A percentile compares a stretch with the other conserved stretches of the same genome.
Conservation (phyloP, 2,888 invertebrate species). For the Nomada hirtipes region DNA sequence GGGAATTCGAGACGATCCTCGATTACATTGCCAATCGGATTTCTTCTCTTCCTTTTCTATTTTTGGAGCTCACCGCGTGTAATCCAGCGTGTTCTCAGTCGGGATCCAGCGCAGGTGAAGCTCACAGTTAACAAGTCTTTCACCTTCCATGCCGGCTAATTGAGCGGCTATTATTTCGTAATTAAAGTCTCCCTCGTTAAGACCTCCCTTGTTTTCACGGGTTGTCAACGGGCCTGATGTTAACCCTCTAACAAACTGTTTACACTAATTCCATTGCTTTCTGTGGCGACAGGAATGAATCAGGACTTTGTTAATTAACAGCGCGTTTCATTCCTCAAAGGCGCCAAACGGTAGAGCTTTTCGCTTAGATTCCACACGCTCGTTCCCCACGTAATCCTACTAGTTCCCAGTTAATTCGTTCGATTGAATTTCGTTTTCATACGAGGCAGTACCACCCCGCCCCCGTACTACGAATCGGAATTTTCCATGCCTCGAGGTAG, state of each 20-base stretch:
- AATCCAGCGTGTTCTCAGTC: slow-evolving; percentile 16
- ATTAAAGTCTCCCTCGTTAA: slow-evolving; percentile 69
- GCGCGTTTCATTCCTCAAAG: no score
- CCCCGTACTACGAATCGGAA: slow-evolving; percentile 11
- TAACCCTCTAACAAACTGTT: slow-evolving; percentile 1
- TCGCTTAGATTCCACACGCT: slow-evolving; percentile 44
- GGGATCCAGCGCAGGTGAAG: slow-evolving; percentile 40
- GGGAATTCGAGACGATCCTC: slow-evolving; percentile 27
- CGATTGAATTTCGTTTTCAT: slow-evolving; percentile 48
- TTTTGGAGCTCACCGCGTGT: slow-evolving; percentile 24
- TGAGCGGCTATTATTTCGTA: slow-evolving; percentile 70
- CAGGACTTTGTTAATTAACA: not conserved
- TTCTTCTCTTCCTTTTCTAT: slow-evolving; percentile 51
- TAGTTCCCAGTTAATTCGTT: slow-evolving; percentile 58
- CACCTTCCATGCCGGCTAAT: slow-evolving; percentile 57
- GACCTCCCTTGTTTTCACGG: slow-evolving; percentile 29
- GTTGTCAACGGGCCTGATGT: slow-evolving; percentile 12
- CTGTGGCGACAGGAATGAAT: not conserved
- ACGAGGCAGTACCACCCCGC: no score
- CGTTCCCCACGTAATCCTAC: slow-evolving; percentile 35
- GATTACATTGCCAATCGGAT: slow-evolving; percentile 57
- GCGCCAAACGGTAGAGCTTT: no score
- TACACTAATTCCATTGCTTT: not conserved
- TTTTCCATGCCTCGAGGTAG: slow-evolving; percentile 14
- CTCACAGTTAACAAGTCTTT: slow-evolving; percentile 67